These are phyloP conservation scores for Cryptops parisi DNA, from an alignment of 2,888 invertebrate species.

Conservation along the genomic window DNA sequence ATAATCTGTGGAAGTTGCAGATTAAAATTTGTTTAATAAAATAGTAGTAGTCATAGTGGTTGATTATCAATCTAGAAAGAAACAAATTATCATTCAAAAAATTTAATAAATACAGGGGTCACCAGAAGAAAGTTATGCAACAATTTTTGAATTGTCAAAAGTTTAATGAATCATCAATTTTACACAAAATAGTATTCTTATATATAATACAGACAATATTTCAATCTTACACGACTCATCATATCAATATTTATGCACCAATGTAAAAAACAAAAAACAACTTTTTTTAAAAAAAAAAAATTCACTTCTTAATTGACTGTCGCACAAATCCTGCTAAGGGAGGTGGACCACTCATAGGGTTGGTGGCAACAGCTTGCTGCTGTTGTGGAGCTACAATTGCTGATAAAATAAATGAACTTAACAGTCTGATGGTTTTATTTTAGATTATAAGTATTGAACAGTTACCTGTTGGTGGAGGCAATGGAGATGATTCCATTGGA, in stretches of 20 bases:
- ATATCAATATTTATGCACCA: neutral
- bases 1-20: too few relatives aligned
- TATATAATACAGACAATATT: neutral
- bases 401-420: slow-evolving; percentile 13
- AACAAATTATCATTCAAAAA: too few relatives aligned
- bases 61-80: too few relatives aligned
- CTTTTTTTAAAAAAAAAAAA: neutral
- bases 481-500: neutral
- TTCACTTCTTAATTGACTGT: slow-evolving; percentile 5
- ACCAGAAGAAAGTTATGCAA: too few relatives aligned
- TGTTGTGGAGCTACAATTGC: slow-evolving; percentile 11
- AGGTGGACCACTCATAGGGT: slow-evolving; percentile 41
- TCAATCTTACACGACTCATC: neutral
- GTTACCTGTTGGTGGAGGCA: neutral
- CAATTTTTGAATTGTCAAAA: too few relatives aligned
- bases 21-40: too few relatives aligned
- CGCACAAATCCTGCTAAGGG: slow-evolving; percentile 39
- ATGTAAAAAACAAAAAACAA: neutral
- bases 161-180: too few relatives aligned
- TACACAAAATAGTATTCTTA: neutral
- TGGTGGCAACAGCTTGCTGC: slow-evolving; percentile 29
- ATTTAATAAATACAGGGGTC: too few relatives aligned
- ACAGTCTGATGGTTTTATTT: neutral
- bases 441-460: neutral
- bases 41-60: too few relatives aligned